phyloP scores from a whole-genome alignment of 2,797 vertebrate genomes.

The Coregonus suidteri region DNA sequence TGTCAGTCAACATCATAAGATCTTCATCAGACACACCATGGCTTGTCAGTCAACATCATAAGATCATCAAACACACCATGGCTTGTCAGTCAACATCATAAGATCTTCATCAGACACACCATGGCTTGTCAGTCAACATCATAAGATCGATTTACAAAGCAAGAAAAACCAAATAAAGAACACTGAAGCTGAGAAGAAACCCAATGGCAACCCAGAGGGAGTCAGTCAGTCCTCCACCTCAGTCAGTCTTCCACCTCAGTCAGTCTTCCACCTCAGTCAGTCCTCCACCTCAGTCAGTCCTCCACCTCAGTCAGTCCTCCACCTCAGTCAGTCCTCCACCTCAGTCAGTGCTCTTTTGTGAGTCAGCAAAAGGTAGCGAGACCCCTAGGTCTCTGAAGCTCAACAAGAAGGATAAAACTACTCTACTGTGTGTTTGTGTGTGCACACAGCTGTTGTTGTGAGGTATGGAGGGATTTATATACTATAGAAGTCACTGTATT shows the following conservation, averaged over 20 bases:
- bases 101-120: background rate
- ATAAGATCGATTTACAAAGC: background rate
- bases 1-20: background rate
- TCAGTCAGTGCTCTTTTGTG: background rate
- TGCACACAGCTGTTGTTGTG: no score
- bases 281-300: background rate
- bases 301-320: no score
- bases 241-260: background rate
- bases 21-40: no score
- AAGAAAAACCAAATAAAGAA: background rate
- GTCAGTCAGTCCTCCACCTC: background rate
- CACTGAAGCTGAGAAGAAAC: background rate
- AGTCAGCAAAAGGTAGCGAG: background rate
- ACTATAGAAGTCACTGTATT: no score
- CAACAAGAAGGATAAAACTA: background rate
- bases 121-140: no score
- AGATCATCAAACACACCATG: no score
- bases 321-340: no score
- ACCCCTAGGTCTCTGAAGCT: constrained; percentile 7
- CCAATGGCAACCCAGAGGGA: background rate
- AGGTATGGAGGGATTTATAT: no score
- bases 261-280: no score
- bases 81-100: background rate
- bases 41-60: no score
- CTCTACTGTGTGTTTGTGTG: background rate